Base-by-base conservation (phyloP, 1,140 invertebrate genomes). In the Odontomachus brunneus region DNA sequence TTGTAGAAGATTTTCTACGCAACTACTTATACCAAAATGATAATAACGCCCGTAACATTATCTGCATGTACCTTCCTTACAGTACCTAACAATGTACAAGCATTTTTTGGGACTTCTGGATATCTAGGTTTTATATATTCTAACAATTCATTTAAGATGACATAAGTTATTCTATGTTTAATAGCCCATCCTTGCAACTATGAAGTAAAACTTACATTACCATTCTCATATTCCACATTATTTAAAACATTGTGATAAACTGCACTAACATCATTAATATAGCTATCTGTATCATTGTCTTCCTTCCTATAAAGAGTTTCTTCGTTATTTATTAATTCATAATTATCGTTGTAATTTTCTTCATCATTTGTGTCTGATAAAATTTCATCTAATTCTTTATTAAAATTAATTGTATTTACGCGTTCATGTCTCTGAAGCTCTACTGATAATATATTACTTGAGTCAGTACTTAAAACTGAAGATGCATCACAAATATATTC, bases 1-100 rank as follows among this genome's bases (percentile, higher is more conserved):
- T 62, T 62, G 1, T 63, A 3, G 7, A 55, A 57, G 19, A 55
- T 33, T 72, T 2, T 57, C 14, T 0, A 57, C 15, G 3, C 69
- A 72, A 72, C 55, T 7, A 22, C 2, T 71, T 33, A 71, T 49
- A 2, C 51, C 51, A 71, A 71, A 71, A 71, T 71, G 66, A 69
- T 55, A 69, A 22, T 71, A 71, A 5, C 5, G 51, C 55, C 26
- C 26, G 2, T 14, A 55, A 55, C n/a, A 33, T 19, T 11, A 14
- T 53, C 48, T 69, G 17, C 17, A 69, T 69, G 0, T 53, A 69
- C 17, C 53, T 69, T 69, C 7, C 26, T 53, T 4, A 33, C 0
- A 69, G 66, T 69, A 5, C 26, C 17, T 69, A 69, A 69, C 19
- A 69, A 69, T 53, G 24, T 53, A 53, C 49, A 33, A 53, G 66